Evolutionary conservation across 1,140 invertebrate species (phyloP), one percentile per base, ranked within the genome.

Genomic region (Hesperophylax magnus): DNA sequence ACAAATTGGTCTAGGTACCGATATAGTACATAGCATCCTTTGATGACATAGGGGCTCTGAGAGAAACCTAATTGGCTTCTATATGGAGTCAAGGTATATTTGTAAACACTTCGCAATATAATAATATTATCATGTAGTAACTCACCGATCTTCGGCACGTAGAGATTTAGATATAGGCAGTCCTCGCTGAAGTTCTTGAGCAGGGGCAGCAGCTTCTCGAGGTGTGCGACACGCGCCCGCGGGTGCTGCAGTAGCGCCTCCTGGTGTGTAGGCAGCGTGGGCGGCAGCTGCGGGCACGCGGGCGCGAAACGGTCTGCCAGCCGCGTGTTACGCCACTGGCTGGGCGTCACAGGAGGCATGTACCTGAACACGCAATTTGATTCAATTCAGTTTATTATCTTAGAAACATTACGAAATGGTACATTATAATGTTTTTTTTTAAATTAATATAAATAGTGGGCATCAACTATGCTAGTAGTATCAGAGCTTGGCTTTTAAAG

Each of bases 91-190:
- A n/a, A n/a, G n/a, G n/a, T n/a, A n/a, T n/a, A n/a, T n/a, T n/a
- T n/a, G n/a, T n/a, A n/a, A n/a, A n/a, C n/a, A n/a, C n/a, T n/a
- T n/a, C n/a, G n/a, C n/a, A n/a, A n/a, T n/a, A n/a, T n/a, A n/a
- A n/a, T n/a, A n/a, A n/a, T n/a, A n/a, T n/a, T n/a, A n/a, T n/a
- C 7, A 7, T 7, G 7, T 31, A 31, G 63, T 14, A 54, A 88
- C 93, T 94, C 88, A 96, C 96, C 94, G 86, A 91, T 91, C 85
- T 93, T 93, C 82, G 98, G 98, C 79, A 98, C 96, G 89, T 98
- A 99, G 81, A 99, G 93, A 90, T 99, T 99, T 85, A 99, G 92
- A 89, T 98, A 98, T 85, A 99, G 94, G 88, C 98, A 99, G 91
- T 99, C 98, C 91, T 99, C 98, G 88, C 94, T 97, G 91, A 98